Conservation (phyloP, 2,113 vertebrate species). For the Ranitomeya imitator region DNA sequence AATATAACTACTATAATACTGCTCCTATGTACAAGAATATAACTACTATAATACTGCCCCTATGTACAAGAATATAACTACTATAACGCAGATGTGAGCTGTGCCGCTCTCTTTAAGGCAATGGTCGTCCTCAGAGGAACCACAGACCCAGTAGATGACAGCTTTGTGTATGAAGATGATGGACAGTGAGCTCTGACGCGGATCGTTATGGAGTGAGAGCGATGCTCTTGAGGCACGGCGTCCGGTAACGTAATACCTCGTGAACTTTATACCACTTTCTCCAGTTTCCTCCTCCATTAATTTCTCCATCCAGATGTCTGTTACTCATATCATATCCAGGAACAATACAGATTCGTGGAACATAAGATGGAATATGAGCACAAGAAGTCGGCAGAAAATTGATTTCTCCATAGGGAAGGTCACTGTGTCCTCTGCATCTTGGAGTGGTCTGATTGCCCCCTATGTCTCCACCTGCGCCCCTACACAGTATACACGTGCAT, state of each 20-base stretch:
- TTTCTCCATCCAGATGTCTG: conserved; percentile 6
- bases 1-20: too few species aligned
- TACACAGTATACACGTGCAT: not conserved
- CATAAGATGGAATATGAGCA: not conserved
- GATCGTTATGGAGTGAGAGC: not conserved
- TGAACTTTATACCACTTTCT: conserved; percentile 10
- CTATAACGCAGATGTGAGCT: not conserved
- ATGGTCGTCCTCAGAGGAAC: not conserved
- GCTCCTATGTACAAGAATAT: too few species aligned
- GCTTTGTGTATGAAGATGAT: not conserved
- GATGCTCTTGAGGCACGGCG: not conserved
- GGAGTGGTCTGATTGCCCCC: not conserved
- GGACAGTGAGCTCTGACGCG: not conserved
- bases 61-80: not conserved
- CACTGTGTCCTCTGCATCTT: not conserved
- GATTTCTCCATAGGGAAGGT: conserved; percentile 2
- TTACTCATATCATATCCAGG: conserved; percentile 28
- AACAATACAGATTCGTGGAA: conserved; percentile 26
- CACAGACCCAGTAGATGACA: not conserved
- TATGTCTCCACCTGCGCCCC: not conserved
- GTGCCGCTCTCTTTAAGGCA: not conserved
- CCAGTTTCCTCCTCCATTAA: conserved; percentile 19
- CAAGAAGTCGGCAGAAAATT: not conserved
- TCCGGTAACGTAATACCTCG: not conserved
- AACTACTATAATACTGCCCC: not conserved